Percentiles rank a stretch among this genome's conserved stretches.
Evolutionary conservation across 2,888 invertebrate genomes (phyloP).

Genomic region (Mimas tiliae): DNA sequence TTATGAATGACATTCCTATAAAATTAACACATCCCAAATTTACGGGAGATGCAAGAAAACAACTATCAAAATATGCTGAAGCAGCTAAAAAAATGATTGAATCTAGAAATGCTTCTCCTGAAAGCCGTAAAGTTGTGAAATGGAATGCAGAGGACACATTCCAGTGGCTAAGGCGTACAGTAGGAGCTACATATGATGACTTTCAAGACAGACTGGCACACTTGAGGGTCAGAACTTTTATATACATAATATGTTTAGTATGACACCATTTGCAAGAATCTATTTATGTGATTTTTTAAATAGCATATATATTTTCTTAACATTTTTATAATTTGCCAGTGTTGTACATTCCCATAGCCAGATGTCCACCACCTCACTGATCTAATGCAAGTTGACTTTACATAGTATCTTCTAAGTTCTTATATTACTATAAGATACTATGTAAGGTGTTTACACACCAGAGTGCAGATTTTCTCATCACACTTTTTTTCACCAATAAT

Average conservation of each 20-base stretch:
- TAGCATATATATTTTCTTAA: too few species aligned
- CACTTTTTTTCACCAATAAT: too few species aligned
- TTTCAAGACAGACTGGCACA: conserved; percentile 95
- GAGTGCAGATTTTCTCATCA: too few species aligned
- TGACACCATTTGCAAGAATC: neutral
- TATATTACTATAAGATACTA: too few species aligned
- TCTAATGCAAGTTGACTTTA: too few species aligned
- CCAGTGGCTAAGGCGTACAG: conserved; percentile 96
- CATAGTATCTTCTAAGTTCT: too few species aligned
- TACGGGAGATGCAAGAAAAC: conserved; percentile 97
- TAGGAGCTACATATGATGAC: conserved; percentile 97
- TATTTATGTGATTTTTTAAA: neutral
- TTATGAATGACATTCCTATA: conserved; percentile 99
- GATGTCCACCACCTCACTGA: too few species aligned
- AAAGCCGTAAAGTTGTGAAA: conserved; percentile 98
- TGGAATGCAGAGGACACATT: conserved; percentile 99
- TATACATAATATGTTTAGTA: neutral
- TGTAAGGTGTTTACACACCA: too few species aligned
- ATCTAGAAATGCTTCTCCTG: conserved; percentile 95
- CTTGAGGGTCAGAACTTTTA: conserved; percentile 84
- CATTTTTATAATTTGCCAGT: too few species aligned
- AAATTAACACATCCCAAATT: conserved; percentile 98
- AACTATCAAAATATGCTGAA: conserved; percentile 96
- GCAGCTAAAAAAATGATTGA: conserved; percentile 99
- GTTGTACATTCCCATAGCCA: too few species aligned